phyloP scores from a whole-genome alignment of 2,888 invertebrate species.

The Arctia plantaginis region DNA sequence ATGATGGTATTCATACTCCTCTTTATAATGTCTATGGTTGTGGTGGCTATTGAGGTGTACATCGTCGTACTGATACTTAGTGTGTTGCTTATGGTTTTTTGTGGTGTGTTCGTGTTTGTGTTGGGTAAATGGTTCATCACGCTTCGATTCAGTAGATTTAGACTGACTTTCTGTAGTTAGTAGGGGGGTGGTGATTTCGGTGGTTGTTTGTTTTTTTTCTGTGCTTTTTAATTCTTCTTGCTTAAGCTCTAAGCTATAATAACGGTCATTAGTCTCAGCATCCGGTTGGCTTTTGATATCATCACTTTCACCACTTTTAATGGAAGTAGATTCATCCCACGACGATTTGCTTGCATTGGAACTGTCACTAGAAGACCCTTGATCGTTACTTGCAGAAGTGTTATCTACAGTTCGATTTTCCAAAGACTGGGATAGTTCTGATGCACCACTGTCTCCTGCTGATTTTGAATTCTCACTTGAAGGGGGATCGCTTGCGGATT shows the following conservation, averaged over 20 bases:
- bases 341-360: neutral
- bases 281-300: neutral
- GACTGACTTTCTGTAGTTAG: neutral
- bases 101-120: neutral
- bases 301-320: neutral
- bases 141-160: neutral
- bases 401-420: neutral
- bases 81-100: neutral
- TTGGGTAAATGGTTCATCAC: neutral
- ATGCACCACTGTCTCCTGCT: neutral
- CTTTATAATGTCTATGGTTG: neutral
- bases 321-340: neutral
- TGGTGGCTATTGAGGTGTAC: neutral
- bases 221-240: neutral
- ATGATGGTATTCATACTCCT: constrained; percentile 3
- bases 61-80: neutral
- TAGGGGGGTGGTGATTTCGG: neutral
- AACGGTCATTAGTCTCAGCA: neutral
- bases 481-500: neutral
- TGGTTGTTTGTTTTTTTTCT: neutral
- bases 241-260: neutral
- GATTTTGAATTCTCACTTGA: neutral
- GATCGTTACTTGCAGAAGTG: neutral
- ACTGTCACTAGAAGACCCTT: neutral
- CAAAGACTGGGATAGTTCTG: neutral